phyloP scores from a whole-genome alignment of 2,888 invertebrate genomes.

The Magallana nippona region DNA sequence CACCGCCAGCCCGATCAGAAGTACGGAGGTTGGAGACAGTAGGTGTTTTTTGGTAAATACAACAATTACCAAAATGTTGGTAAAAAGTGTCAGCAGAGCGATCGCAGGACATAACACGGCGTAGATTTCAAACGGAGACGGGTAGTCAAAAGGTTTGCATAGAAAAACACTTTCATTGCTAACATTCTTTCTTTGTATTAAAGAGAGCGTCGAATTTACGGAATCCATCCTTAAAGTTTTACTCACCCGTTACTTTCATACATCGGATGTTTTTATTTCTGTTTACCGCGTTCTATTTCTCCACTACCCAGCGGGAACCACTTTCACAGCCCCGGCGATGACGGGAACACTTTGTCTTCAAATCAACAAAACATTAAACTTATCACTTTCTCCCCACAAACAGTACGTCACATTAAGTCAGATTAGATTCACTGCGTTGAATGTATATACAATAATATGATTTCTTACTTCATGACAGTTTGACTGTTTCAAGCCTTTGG shows the following conservation, averaged over 20 bases:
- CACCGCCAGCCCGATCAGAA: slow-evolving; percentile 54
- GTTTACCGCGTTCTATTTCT: background rate
- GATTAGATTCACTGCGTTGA: background rate
- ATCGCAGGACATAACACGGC: slow-evolving; percentile 43
- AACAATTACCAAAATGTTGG: slow-evolving; percentile 50
- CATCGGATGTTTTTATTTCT: background rate
- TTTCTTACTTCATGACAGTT: background rate
- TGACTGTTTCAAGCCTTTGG: background rate
- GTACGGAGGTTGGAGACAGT: slow-evolving; percentile 54
- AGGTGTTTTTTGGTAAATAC: slow-evolving; percentile 52
- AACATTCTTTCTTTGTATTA: background rate
- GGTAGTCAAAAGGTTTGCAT: slow-evolving; percentile 38
- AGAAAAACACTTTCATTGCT: background rate
- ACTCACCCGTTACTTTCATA: background rate
- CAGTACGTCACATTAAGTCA: slow-evolving; percentile 9
- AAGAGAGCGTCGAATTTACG: background rate
- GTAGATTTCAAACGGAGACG: slow-evolving; percentile 41
- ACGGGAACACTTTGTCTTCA: background rate
- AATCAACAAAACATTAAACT: background rate
- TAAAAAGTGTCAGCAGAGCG: slow-evolving; percentile 47
- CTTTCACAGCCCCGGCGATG: background rate
- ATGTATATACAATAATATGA: background rate
- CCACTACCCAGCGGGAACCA: background rate
- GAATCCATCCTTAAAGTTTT: background rate
- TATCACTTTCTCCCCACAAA: background rate